Evolutionary conservation across 2,113 vertebrate species (phyloP), one percentile per base, ranked within the genome.

Genomic region (Apaloderma vittatum): DNA sequence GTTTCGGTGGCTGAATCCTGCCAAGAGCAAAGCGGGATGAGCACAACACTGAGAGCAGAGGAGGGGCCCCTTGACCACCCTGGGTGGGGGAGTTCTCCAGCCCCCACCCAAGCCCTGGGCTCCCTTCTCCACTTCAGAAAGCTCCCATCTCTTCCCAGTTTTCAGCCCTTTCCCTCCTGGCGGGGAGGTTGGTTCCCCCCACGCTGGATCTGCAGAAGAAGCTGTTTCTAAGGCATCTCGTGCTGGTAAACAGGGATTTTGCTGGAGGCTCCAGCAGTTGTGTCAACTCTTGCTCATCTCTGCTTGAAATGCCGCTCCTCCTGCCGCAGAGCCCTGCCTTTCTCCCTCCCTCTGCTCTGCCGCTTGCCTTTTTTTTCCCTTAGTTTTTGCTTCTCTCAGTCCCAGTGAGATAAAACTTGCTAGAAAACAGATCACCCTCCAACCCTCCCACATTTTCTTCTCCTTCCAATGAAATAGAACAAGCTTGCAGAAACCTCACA

Each of bases 381-480:
- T 79, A 46, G 30, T 72, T 94, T 94, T 85, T 72, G 6, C 59
- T 86, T 93, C 59, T 29, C 52, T 94, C 55, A 48, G 75, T 83
- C 80, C 88, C 72, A 80, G 63, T 32, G 82, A 91, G 88, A 95
- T 79, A 86, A 96, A 93, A 75, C 71, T 91, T 92, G 73, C 37
- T 86, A 70, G 72, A 83, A 87, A 86, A 89, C 90, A 90, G 77
- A 88, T 79, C 37, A 34, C 79, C 1, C 59, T 65, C 17, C 52
- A 80, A 32, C 36, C 63, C 88, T 95, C 89, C 79, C 51, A 89
- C 72, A 71, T 67, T 91, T 94, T 94, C 83, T 94, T 46, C 55
- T 93, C 19, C 73, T 92, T 86, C 48, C 72, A 66, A 48, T 88
- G 49, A 71, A 91, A 76, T 30, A 57, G 88, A 94, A 62, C 26